Percentiles rank a stretch among this genome's conserved stretches.
These are phyloP conservation scores for Dissostichus mawsoni DNA, from an alignment of 2,113 vertebrate species.

Conservation along the genomic window DNA sequence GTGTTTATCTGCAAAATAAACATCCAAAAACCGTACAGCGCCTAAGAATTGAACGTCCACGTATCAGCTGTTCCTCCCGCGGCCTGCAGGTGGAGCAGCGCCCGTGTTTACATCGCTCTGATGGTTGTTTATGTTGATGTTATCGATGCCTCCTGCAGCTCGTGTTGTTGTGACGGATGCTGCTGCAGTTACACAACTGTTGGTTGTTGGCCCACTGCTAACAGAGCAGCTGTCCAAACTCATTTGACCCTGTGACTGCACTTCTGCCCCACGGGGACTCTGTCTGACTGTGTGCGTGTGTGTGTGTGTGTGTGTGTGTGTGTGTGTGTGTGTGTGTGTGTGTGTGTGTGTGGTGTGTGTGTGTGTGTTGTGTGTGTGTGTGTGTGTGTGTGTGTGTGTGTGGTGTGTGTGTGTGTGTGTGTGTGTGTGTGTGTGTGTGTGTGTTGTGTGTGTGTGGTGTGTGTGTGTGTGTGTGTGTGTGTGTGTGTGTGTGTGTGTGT, in stretches of 20 bases:
- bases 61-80: neutral
- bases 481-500: neutral
- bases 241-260: slow-evolving; percentile 73
- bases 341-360: no score
- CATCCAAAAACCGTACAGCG: no score
- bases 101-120: slow-evolving; percentile 11
- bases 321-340: neutral
- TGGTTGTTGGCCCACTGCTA: slow-evolving; percentile 66
- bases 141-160: slow-evolving; percentile 32
- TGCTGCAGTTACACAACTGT: slow-evolving; percentile 66
- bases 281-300: neutral
- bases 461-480: neutral
- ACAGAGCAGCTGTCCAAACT: slow-evolving; percentile 74
- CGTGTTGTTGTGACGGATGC: slow-evolving; percentile 15
- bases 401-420: neutral
- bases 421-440: neutral
- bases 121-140: slow-evolving; percentile 29
- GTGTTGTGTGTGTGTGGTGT: slow-evolving; percentile 1
- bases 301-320: neutral
- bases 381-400: neutral
- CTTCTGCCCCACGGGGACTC: slow-evolving; percentile 21
- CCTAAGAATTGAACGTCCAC: neutral
- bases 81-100: slow-evolving; percentile 36
- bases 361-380: no score
- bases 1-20: no score